These are phyloP conservation scores for Halictus rubicundus DNA, from an alignment of 1,140 invertebrate genomes.

Conservation along the genomic window DNA sequence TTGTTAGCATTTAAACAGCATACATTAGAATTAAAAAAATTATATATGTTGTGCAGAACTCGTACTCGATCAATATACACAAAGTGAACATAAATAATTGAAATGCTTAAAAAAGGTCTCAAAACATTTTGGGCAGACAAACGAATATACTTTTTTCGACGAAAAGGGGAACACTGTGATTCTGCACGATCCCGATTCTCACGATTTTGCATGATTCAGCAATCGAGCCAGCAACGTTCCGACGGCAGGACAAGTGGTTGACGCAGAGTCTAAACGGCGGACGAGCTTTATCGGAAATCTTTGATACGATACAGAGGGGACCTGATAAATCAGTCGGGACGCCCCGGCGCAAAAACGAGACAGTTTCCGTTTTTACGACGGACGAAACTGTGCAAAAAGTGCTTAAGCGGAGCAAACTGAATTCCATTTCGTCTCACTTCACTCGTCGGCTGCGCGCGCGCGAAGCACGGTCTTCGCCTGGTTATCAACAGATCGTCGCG, in stretches of 20 bases:
- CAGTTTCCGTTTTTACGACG: neutral
- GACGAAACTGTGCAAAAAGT: neutral
- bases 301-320: neutral
- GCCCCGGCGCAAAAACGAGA: neutral
- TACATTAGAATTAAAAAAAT: too few relatives aligned
- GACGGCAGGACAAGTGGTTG: neutral
- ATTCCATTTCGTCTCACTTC: neutral
- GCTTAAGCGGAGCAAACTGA: neutral
- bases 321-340: slow-evolving; percentile 11
- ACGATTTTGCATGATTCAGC: neutral
- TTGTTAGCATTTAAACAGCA: too few relatives aligned
- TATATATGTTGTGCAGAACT: too few relatives aligned
- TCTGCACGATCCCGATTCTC: too few relatives aligned
- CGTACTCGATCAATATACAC: too few relatives aligned
- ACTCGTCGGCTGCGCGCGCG: too few relatives aligned
- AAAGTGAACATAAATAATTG: too few relatives aligned
- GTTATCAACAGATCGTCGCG: neutral
- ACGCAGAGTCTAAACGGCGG: neutral
- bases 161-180: too few relatives aligned
- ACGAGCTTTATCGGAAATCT: slow-evolving; percentile 31
- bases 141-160: too few relatives aligned
- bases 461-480: neutral
- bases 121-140: too few relatives aligned
- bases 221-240: neutral
- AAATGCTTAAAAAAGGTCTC: too few relatives aligned